Base-by-base conservation (phyloP, 2,113 vertebrate genomes). In the Anseranas semipalmata region DNA sequence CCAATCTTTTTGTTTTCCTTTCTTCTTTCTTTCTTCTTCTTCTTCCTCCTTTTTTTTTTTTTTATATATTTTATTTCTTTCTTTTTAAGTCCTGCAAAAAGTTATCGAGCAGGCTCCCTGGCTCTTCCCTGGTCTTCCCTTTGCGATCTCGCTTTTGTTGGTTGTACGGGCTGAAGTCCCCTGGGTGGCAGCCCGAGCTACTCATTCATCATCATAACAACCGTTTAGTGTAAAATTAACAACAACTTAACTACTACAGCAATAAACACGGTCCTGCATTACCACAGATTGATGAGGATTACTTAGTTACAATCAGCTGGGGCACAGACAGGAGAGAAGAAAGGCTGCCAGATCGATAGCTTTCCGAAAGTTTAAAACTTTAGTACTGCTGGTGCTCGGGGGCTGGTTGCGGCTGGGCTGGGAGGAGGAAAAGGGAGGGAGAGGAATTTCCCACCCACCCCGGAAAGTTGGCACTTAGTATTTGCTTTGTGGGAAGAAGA, bases 161-260 rank as follows among this genome's bases (percentile, higher is more conserved):
- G 84, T 43, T 97, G 96, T 95, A 96, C 71, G 85, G 89, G 66
- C 92, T 72, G 52, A 75, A 91, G 89, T 98, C 98, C 98, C 97
- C 70, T 86, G 97, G 97, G 97, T 83, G 78, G 95, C 93, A 97
- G 97, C 91, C 72, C 50, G 37, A 91, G 85, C 91, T 96, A 80
- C 95, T 93, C 95, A 97, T 98, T 98, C 97, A 98, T 98, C 97
- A 97, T 98, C 96, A 96, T 97, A 98, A 98, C 98, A 97, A 96
- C 96, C 96, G 93, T 98, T 98, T 97, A 98, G 96, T 98, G 97
- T 98, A 98, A 98, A 98, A 98, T 98, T 98, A 98, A 98, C 98
- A 98, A 96, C 97, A 98, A 98, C 94, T 98, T 98, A 98, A 98
- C 97, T 97, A 97, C 96, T 92, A 94, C 94, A 96, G 87, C 96